phyloP scores from a whole-genome alignment of 2,113 vertebrate genomes.

The Orycteropus afer region DNA sequence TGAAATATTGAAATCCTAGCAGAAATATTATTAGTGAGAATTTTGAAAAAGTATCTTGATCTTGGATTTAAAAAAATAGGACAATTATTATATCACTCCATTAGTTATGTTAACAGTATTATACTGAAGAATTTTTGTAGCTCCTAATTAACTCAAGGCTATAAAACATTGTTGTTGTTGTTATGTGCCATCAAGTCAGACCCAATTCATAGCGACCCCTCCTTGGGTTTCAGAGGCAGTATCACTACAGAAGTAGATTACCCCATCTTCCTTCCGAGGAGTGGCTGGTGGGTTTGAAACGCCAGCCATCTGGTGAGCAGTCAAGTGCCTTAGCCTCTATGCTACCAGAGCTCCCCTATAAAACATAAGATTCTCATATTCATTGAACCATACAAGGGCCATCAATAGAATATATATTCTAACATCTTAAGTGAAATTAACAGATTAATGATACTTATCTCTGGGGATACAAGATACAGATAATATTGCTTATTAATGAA shows the following conservation, averaged over 20 bases:
- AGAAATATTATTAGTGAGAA: conserved; percentile 26
- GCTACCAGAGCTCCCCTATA: too few species aligned
- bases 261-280: too few species aligned
- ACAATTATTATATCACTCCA: not conserved
- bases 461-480: conserved; percentile 47
- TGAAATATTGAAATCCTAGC: not conserved
- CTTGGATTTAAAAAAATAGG: not conserved
- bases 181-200: too few species aligned
- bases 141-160: conserved; percentile 28
- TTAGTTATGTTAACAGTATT: conserved; percentile 7
- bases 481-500: conserved; percentile 61
- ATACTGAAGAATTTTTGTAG: not conserved
- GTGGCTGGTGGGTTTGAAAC: too few species aligned
- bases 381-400: not conserved
- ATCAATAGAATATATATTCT: not conserved
- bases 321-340: too few species aligned
- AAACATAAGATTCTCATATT: not conserved
- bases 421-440: conserved; percentile 57
- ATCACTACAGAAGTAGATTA: too few species aligned
- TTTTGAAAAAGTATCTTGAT: not conserved
- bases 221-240: too few species aligned
- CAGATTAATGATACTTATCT: conserved; percentile 46
- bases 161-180: too few species aligned
- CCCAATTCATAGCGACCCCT: too few species aligned
- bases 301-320: too few species aligned